Evolutionary conservation across 2,797 vertebrate genomes (phyloP).

Genomic region (Lacerta bilineata): DNA sequence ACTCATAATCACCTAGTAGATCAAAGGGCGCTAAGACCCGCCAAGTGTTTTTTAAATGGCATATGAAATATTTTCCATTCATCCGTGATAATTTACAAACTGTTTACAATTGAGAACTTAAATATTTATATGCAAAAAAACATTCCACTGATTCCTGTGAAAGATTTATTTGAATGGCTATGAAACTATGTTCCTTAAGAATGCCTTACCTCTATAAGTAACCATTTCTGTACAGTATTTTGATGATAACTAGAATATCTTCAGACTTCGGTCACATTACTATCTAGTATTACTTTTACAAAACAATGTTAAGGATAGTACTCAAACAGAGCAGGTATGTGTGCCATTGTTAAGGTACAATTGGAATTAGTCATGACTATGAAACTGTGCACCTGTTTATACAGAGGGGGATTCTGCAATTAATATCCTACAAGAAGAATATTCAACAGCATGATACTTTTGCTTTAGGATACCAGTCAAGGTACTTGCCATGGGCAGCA

Average conservation of each 20-base stretch:
- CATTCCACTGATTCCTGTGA: constrained; percentile 70
- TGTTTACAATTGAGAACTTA: constrained; percentile 69
- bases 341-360: constrained; percentile 52
- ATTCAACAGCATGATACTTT: constrained; percentile 27
- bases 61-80: constrained; percentile 64
- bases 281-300: constrained; percentile 58
- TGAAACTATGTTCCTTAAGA: constrained; percentile 71
- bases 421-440: constrained; percentile 52
- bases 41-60: constrained; percentile 60
- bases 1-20: constrained; percentile 47
- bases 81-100: constrained; percentile 64
- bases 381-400: constrained; percentile 63
- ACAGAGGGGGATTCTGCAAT: constrained; percentile 40
- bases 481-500: constrained; percentile 8
- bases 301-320: constrained; percentile 6
- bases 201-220: constrained; percentile 76
- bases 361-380: constrained; percentile 59
- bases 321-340: constrained; percentile 34
- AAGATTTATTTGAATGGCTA: constrained; percentile 66
- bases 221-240: constrained; percentile 74
- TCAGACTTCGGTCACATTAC: constrained; percentile 69
- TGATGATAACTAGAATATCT: constrained; percentile 72
- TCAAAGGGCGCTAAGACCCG: constrained; percentile 54
- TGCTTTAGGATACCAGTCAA: constrained; percentile 27
- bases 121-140: constrained; percentile 73